Evolutionary conservation across 2,113 vertebrate genomes (phyloP).

Genomic region (Alligator mississippiensis): DNA sequence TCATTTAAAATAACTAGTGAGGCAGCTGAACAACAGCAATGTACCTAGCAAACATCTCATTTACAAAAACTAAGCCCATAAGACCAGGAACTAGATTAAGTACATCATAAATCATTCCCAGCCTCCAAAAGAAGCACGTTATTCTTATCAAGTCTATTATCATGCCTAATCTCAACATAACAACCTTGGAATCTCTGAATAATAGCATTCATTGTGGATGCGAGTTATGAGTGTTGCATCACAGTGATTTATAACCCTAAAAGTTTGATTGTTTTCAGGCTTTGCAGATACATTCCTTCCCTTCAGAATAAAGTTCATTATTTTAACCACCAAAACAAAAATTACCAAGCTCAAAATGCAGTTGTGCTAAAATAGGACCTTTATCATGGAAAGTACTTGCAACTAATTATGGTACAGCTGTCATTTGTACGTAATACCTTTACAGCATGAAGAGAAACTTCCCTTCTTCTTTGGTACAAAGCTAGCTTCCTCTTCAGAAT

Average conservation of each 20-base stretch:
- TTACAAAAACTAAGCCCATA: neutral
- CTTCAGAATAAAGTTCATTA: neutral
- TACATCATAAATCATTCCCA: neutral
- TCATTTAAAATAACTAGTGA: neutral
- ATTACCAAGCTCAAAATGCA: neutral
- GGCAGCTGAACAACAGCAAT: neutral
- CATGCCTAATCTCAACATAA: neutral
- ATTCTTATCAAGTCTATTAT: conserved; percentile 15
- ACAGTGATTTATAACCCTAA: neutral
- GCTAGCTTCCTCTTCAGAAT: too few relatives aligned
- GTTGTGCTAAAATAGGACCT: neutral
- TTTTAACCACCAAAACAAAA: conserved; percentile 31
- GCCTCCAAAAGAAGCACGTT: neutral
- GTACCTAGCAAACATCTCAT: neutral
- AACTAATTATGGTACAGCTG: neutral
- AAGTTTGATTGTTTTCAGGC: neutral
- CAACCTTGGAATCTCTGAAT: neutral
- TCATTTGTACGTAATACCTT: neutral
- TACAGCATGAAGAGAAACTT: neutral
- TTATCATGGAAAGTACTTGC: neutral
- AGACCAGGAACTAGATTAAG: neutral
- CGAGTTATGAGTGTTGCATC: neutral
- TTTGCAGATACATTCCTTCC: neutral
- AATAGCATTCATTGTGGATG: neutral
- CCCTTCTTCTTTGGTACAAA: too few relatives aligned